A percentile compares a stretch with the other conserved stretches of the same genome.
These are phyloP conservation scores for Drosophila funebris DNA, from an alignment of 1,140 invertebrate species.

Conservation along the genomic window DNA sequence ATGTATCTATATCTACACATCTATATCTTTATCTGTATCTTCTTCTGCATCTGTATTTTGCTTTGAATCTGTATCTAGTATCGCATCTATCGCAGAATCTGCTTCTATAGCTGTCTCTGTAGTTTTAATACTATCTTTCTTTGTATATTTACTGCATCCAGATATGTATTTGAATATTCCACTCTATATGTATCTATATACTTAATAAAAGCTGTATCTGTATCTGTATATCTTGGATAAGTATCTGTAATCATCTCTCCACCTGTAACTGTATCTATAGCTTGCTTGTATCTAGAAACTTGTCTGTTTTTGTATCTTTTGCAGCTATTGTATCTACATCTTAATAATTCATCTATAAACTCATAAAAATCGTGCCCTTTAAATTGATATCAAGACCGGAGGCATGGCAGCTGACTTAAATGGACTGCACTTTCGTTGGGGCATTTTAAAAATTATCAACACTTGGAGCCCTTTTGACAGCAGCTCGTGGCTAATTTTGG, in stretches of 20 bases:
- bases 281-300: no score
- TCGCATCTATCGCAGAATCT: background rate
- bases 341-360: background rate
- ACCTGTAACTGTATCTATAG: no score
- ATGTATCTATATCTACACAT: background rate
- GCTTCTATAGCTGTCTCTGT: background rate
- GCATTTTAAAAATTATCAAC: conserved; percentile 48
- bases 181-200: no score
- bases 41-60: background rate
- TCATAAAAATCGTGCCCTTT: background rate
- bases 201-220: no score
- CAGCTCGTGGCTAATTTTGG: conserved; percentile 40
- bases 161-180: no score
- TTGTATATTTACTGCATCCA: no score
- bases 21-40: background rate
- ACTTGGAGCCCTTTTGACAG: conserved; percentile 68
- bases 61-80: no score
- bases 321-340: background rate
- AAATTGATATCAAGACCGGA: background rate
- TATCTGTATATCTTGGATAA: background rate
- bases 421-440: background rate
- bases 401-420: background rate
- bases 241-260: no score
- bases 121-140: no score
- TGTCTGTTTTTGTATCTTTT: background rate